Conservation (phyloP, 2,888 invertebrate species). For the Chrysolina haemoptera region DNA sequence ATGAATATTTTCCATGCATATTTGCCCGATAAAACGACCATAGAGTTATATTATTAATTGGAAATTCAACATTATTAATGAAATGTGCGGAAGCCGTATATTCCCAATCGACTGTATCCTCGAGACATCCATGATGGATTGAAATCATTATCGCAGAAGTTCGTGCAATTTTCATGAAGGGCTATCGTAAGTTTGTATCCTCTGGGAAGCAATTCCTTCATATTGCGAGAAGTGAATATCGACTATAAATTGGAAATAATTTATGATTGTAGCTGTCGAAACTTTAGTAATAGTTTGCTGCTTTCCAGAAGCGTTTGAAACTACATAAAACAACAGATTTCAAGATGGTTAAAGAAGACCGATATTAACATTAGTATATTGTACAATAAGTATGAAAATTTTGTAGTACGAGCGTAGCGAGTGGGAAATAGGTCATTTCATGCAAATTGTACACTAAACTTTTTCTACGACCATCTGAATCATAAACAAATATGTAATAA, state of each 20-base stretch:
- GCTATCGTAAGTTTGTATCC: conserved; percentile 24
- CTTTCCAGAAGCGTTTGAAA: not conserved
- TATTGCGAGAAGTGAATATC: conserved; percentile 11
- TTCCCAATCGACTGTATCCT: conserved; percentile 30
- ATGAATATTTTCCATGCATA: too few relatives aligned
- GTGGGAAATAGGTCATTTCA: too few relatives aligned
- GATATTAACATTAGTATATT: too few relatives aligned
- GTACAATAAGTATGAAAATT: too few relatives aligned
- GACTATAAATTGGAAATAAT: conserved; percentile 25
- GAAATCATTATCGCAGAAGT: conserved; percentile 31
- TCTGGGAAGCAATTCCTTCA: conserved; percentile 1
- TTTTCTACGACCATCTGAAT: too few relatives aligned
- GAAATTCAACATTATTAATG: not conserved
- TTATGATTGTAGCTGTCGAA: conserved; percentile 25
- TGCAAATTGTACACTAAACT: too few relatives aligned
- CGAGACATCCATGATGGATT: conserved; percentile 35
- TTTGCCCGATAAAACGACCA: not conserved
- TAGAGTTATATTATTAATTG: not conserved
- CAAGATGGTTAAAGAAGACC: not conserved
- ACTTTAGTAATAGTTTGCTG: conserved; percentile 25
- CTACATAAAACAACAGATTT: not conserved
- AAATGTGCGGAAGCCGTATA: not conserved
- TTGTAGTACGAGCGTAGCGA: too few relatives aligned
- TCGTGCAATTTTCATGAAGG: conserved; percentile 38
- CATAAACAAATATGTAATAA: too few relatives aligned